Evolutionary conservation across 2,888 invertebrate species (phyloP), one percentile per base, ranked within the genome.

Genomic region (Chaetoderma sp.): DNA sequence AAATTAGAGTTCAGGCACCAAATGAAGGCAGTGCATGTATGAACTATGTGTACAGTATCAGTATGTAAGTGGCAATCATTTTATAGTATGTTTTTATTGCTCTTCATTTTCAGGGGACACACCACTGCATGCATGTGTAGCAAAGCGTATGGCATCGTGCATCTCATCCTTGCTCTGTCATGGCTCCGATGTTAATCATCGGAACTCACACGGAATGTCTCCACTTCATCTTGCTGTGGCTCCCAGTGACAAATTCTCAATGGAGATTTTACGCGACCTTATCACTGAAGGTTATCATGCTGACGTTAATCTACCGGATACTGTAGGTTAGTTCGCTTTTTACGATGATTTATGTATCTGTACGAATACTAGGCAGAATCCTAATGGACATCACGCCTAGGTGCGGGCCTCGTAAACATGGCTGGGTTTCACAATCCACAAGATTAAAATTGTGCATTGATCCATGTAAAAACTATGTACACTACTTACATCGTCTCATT

Each of bases 161-260:
- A 76, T 85, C 2, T 50, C 54, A 28, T 77, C 78, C 28, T 65
- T 85, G 30, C 70, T 85, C 30, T 58, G 70, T 4, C 77, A 75
- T 33, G 85, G 85, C 3, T 83, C 85, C 0, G 85, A 85, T 70
- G 82, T 81, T 5, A 83, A 83, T 68, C 80, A 81, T 59, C 57
- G 73, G 4, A 83, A 83, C 63, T 54, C 70, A 23, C 50, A 66
- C 6, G 83, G 83, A 2, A 73, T 71, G 32, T 80, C 80, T 42
- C 80, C 85, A 0, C 73, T 85, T 27, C 83, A 83, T 60, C 65
- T 79, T 3, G 80, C 82, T n/a, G 75, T 82, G 4, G 63, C 75
- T 13, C 72, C 73, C n/a, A 74, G 75, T 16, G 79, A 80, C 55
- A 68, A 70, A 56, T 74, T 73, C 63, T 72, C 71, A 47, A 75